Evolutionary conservation across 2,113 vertebrate genomes (phyloP), one percentile per base, ranked within the genome.

Genomic region (Leptodactylus fuscus): DNA sequence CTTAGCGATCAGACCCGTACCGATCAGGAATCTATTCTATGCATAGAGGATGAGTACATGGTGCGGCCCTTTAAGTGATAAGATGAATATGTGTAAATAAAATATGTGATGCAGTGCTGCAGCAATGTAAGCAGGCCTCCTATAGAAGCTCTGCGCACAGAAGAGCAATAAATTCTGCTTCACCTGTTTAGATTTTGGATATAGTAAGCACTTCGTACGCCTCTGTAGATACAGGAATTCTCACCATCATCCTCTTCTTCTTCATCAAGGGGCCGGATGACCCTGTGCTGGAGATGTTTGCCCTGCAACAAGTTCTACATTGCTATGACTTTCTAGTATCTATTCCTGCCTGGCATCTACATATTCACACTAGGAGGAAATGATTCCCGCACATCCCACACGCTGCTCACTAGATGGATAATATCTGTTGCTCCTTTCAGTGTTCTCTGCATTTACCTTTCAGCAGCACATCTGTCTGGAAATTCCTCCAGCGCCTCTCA

Each of bases 391-490:
- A 11, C 51, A 46, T 62, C 73, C 58, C 46, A 38, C 55, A 38
- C 73, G 62, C 32, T 9, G n/a, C 20, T 38, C 48, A 16, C 12
- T 5, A 38, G 29, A 82, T n/a, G 81, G 46, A 12, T 1, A 13
- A 4, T 38, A 77, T 48, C 70, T 69, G 46, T 69, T 77, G 60
- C 44, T 53, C 82, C 77, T 46, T 36, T 16, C 29, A 11, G 29
- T 38, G 20, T 27, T 38, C 73, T 36, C 22, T 24, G 29, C 74
- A 24, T 13, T 78, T 85, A 85, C 83, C 83, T 85, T 29, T 78
- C 58, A 78, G 36, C 65, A 75, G 44, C 44, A 24, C 60, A 69
- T 85, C 82, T 83, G 83, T 27, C 20, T 44, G 34, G 29, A 12
- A 4, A 77, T 65, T 32, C 16, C 82, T 62, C 11, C 2, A 5